Percentiles rank a stretch among this genome's conserved stretches.
Conservation (phyloP, 1,140 invertebrate species). For the Anastrepha ludens region DNA sequence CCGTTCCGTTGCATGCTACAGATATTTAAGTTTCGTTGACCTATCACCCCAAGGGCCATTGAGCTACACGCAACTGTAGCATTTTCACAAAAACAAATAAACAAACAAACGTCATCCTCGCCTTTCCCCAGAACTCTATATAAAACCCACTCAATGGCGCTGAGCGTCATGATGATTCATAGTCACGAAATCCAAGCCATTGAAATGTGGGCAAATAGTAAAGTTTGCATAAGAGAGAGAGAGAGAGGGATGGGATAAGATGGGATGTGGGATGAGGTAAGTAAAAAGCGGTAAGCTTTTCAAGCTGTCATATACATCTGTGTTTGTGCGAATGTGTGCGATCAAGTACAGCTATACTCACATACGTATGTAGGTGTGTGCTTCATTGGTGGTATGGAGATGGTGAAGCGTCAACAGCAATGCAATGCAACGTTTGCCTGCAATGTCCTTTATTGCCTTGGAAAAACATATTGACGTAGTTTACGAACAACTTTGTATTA, state of each 20-base stretch:
- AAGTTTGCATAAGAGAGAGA: not conserved
- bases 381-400: not conserved
- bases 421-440: slow-evolving; percentile 20
- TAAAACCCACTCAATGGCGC: not conserved
- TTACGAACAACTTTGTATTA: not conserved
- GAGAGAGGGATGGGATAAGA: not conserved
- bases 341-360: not conserved
- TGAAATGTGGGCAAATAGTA: slow-evolving; percentile 14
- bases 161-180: slow-evolving; percentile 28
- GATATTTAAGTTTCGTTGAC: slow-evolving; percentile 38
- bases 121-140: not conserved
- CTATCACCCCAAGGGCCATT: slow-evolving; percentile 1
- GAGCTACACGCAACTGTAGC: slow-evolving; percentile 26
- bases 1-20: not conserved
- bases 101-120: not conserved
- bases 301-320: not conserved
- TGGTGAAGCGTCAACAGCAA: not conserved
- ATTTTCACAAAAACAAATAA: slow-evolving; percentile 5
- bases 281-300: slow-evolving; percentile 20
- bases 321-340: not conserved
- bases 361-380: not conserved
- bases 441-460: slow-evolving; percentile 34
- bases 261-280: not conserved
- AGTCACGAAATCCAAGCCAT: slow-evolving; percentile 24
- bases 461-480: slow-evolving; percentile 26